Evolutionary conservation across 2,888 invertebrate genomes (phyloP).

Genomic region (Mycalesis mineus): DNA sequence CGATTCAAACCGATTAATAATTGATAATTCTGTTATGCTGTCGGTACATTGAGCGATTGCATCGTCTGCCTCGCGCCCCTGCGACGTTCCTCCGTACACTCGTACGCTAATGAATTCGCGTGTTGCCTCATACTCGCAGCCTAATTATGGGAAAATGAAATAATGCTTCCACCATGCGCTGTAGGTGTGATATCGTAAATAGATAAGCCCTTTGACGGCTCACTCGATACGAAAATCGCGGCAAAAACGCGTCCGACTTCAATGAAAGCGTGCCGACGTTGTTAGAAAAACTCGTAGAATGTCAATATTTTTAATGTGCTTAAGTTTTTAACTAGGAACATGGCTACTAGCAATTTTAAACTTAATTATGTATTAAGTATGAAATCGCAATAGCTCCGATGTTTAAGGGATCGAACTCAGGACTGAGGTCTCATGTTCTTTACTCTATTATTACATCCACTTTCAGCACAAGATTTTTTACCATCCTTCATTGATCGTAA

Average conservation of each 20-base stretch:
- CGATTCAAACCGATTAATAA: no score
- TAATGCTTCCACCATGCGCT: conserved; percentile 29
- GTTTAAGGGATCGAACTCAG: no score
- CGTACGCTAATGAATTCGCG: conserved; percentile 52
- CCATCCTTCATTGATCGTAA: no score
- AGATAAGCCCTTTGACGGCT: conserved; percentile 30
- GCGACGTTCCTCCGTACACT: conserved; percentile 41
- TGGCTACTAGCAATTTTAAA: no score
- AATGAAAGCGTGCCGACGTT: conserved; percentile 11
- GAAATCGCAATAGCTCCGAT: no score
- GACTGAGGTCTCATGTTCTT: no score
- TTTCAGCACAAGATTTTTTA: no score
- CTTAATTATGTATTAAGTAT: no score
- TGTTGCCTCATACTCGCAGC: conserved; percentile 41
- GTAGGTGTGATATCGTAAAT: conserved; percentile 28
- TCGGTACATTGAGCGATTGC: conserved; percentile 32
- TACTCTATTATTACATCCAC: no score
- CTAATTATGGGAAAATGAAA: conserved; percentile 47
- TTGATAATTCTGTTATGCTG: conserved; percentile 11
- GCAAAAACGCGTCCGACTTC: conserved; percentile 14
- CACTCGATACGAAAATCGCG: conserved; percentile 24
- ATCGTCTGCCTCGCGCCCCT: conserved; percentile 41
- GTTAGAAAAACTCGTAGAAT: conserved; percentile 1
- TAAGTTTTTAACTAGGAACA: no score
- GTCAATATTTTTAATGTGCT: neutral